Conservation (phyloP, 2,113 vertebrate genomes). For the Ageneiosus marmoratus region DNA sequence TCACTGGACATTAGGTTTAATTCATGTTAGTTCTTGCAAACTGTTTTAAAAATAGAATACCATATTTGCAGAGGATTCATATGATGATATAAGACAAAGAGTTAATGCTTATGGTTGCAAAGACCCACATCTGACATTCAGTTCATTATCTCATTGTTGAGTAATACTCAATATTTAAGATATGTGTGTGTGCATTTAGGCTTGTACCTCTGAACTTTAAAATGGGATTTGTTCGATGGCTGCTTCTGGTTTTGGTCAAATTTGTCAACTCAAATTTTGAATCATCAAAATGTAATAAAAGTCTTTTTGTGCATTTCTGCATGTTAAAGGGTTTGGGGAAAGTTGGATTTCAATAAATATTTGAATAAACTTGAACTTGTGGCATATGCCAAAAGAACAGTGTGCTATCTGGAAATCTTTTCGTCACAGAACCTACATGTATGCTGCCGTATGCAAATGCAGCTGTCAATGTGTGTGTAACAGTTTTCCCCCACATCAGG, state of each 20-base stretch:
- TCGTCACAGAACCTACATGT: neutral
- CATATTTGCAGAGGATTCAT: neutral
- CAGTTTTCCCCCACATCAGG: neutral
- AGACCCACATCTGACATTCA: neutral
- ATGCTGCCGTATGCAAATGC: too few relatives aligned
- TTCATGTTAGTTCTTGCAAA: neutral
- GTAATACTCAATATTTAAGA: neutral
- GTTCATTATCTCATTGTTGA: conserved; percentile 11
- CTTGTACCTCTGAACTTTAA: conserved; percentile 10
- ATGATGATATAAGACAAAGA: neutral
- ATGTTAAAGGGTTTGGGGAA: neutral
- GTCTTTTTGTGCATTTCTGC: neutral
- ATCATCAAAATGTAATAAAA: neutral
- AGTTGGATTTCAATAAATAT: neutral
- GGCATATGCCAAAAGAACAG: too few relatives aligned
- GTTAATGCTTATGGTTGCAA: neutral
- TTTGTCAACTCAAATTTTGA: neutral
- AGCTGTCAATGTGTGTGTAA: neutral
- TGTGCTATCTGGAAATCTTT: neutral
- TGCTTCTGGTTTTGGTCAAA: neutral
- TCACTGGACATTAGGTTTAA: neutral
- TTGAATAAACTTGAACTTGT: neutral
- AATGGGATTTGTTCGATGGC: neutral
- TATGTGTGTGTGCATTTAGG: neutral
- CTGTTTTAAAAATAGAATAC: neutral